Base-by-base conservation (phyloP, 2,113 vertebrate genomes). In the Brienomyrus brachyistius region DNA sequence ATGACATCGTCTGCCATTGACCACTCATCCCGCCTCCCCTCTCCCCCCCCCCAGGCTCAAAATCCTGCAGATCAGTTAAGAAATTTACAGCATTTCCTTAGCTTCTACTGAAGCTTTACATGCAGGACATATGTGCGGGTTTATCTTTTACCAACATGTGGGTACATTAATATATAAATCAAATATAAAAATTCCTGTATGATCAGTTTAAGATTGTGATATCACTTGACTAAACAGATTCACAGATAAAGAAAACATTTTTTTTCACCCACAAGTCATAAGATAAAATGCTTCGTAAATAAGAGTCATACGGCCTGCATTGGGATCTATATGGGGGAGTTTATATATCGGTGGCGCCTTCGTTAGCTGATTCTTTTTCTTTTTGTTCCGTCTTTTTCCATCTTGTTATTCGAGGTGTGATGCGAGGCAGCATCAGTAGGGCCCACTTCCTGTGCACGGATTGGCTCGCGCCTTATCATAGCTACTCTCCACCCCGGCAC, bases 401-500 rank as follows among this genome's bases (percentile, higher is more conserved):
- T 35, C 35, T 77, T 77, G 17, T 80, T 43, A 80, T 40, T 43
- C 2, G 15, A 80, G 74, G 35, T 80, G 74, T 19, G 35, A 80
- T 80, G 31, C 19, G 74, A 80, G 1, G 27, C 1, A 4, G 62
- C 62, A 0, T 11, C 27, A 13, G 62, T 27, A 31, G 10, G 62
- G 10, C n/a, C 9, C 27, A 31, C n/a, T 13, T 66, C 62, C 31
- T 31, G 27, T 77, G 13, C 27, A 40, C 1, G 70, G 70, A 1
- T 40, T 35, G 4, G 31, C 11, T 88, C 91, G 89, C 90, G 10
- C n/a, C 47, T 56, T 15, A 21, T 21, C 43, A 35, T 9, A 54
- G 31, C 89, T 93, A 92, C 91, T 90, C 86, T 90, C 85, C 87
- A 91, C 89, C 91, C 89, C 95, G 94, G 94, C 93, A 94, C n/a